Evolutionary conservation across 2,888 invertebrate genomes (phyloP).

Genomic region (Melipona beecheii): DNA sequence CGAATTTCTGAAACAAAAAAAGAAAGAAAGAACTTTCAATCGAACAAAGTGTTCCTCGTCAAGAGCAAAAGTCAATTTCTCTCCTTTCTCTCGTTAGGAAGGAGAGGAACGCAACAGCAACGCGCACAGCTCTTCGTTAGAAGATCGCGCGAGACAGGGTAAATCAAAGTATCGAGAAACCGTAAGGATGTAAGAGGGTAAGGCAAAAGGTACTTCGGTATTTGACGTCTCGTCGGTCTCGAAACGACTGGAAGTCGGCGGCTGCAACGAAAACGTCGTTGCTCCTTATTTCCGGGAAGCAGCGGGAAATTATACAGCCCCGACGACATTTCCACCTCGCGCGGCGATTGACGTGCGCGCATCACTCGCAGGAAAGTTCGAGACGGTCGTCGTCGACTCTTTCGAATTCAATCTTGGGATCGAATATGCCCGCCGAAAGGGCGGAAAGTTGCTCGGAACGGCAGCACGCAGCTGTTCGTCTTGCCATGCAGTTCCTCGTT

Average conservation of each 20-base stretch:
- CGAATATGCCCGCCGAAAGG: conserved; percentile 45
- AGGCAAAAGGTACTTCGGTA: not conserved
- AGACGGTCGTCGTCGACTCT: conserved; percentile 35
- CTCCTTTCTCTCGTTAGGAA: no score
- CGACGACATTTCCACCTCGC: conserved; percentile 10
- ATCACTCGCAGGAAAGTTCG: conserved; percentile 49
- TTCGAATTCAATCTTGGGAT: conserved; percentile 64
- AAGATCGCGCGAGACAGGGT: no score
- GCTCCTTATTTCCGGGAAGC: conserved; percentile 7
- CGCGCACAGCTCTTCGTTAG: no score
- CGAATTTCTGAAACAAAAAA: no score
- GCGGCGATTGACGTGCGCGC: conserved; percentile 32
- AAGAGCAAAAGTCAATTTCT: no score
- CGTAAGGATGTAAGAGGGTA: no score
- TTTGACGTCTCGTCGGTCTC: not conserved
- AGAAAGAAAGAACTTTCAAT: no score
- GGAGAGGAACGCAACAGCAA: no score
- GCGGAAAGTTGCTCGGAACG: conserved; percentile 46
- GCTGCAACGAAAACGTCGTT: not conserved
- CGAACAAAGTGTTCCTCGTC: no score
- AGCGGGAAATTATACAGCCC: conserved; percentile 58
- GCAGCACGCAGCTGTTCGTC: conserved; percentile 7
- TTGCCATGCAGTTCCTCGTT: not conserved
- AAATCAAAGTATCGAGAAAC: no score
- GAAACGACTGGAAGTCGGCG: not conserved